Evolutionary conservation across 2,113 vertebrate species (phyloP).

Genomic region (Peromyscus polionotus): DNA sequence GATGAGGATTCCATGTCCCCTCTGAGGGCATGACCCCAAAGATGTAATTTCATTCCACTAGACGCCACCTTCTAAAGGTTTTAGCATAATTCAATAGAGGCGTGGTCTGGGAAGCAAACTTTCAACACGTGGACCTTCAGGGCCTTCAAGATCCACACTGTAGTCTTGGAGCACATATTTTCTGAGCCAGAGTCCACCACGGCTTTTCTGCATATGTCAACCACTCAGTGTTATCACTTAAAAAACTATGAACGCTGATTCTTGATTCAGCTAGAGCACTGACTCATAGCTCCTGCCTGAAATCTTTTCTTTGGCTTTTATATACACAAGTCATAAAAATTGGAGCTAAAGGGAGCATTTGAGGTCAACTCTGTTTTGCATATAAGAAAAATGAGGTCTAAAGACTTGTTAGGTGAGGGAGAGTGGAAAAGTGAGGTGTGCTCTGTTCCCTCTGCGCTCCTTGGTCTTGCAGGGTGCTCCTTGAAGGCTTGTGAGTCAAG

Average conservation of each 20-base stretch:
- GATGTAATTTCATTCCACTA: background rate
- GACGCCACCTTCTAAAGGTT: background rate
- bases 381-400: slow-evolving; percentile 13
- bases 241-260: slow-evolving; percentile 4
- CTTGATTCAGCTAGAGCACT: background rate
- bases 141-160: background rate
- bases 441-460: background rate
- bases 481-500: background rate
- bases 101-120: background rate
- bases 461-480: background rate
- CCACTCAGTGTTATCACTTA: background rate
- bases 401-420: background rate
- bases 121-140: background rate
- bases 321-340: background rate
- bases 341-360: background rate
- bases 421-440: background rate
- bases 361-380: slow-evolving; percentile 8
- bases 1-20: background rate
- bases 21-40: background rate
- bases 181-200: background rate
- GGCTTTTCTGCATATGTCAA: background rate
- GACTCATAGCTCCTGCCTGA: background rate
- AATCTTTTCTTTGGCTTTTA: background rate
- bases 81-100: background rate
- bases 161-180: background rate